Percentiles rank a stretch among this genome's conserved stretches.
Conservation (phyloP, 2,888 invertebrate genomes). For the Oscheius onirici region DNA sequence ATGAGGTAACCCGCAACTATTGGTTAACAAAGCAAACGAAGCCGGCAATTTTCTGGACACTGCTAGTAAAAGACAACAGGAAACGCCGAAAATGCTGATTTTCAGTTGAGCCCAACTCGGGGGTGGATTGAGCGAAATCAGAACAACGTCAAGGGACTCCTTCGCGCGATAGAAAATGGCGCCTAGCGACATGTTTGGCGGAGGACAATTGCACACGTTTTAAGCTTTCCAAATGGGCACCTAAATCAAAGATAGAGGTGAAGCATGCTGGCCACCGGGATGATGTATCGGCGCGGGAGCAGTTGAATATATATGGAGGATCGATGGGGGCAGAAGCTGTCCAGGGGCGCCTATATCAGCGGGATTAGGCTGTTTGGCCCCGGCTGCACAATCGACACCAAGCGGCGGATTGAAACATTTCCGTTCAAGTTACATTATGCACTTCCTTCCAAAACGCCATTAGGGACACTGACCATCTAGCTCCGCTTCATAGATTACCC, state of each 20-base stretch:
- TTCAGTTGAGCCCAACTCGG: not conserved
- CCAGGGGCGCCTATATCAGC: slow-evolving; percentile 32
- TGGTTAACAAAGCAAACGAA: not conserved
- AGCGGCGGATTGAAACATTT: slow-evolving; percentile 28
- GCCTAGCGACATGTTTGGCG: slow-evolving; percentile 16
- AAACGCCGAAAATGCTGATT: not conserved
- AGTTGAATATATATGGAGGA: slow-evolving; percentile 31
- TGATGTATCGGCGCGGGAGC: slow-evolving; percentile 30
- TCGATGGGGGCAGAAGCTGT: slow-evolving; percentile 27
- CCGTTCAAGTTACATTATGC: slow-evolving; percentile 19
- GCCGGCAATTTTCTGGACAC: too few relatives aligned
- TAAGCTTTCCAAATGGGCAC: not conserved
- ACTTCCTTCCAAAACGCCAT: not conserved
- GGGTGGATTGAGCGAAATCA: too few relatives aligned
- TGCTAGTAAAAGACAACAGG: too few relatives aligned
- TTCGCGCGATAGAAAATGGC: not conserved
- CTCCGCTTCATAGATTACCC: too few relatives aligned
- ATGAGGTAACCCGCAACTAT: not conserved
- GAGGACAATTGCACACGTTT: slow-evolving; percentile 11
- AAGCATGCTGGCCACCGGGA: slow-evolving; percentile 18
- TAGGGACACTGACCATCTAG: not conserved
- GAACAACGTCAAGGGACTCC: too few relatives aligned
- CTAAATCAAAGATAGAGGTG: slow-evolving; percentile 20
- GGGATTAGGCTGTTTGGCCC: slow-evolving; percentile 32
- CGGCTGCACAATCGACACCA: slow-evolving; percentile 33